Evolutionary conservation across 2,113 vertebrate species (phyloP).

Genomic region (Lycaon pictus): DNA sequence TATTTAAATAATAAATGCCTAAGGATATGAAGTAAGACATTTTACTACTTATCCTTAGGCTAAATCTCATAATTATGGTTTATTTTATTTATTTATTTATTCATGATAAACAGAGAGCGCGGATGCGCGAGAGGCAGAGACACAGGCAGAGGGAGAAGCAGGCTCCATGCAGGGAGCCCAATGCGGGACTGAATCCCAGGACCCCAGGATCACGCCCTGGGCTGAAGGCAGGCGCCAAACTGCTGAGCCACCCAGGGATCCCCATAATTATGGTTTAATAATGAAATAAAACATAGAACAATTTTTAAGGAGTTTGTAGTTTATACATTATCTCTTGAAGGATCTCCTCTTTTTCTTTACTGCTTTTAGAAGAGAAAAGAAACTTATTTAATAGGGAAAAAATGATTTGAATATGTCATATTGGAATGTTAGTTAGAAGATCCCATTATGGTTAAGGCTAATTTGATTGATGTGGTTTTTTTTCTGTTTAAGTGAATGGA

Average conservation of each 20-base stretch:
- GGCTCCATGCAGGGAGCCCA: too few species aligned
- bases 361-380: conserved; percentile 27
- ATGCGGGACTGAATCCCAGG: too few species aligned
- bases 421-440: background rate
- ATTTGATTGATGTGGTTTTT: conserved; percentile 17
- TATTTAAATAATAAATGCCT: conserved; percentile 37
- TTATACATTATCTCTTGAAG: background rate
- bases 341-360: conserved; percentile 20
- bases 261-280: conserved; percentile 24
- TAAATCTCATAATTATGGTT: conserved; percentile 22
- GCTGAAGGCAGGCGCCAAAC: too few species aligned
- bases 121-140: too few species aligned
- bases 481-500: conserved; percentile 22
- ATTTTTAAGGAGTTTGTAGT: background rate
- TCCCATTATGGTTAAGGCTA: background rate
- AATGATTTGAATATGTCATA: conserved; percentile 6
- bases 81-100: background rate
- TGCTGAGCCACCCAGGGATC: too few species aligned
- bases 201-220: too few species aligned
- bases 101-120: too few species aligned
- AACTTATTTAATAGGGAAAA: background rate
- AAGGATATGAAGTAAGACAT: background rate
- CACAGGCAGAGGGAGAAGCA: too few species aligned
- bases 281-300: background rate
- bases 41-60: background rate